These are phyloP conservation scores for Lipophrys pholis DNA, from an alignment of 2,113 vertebrate species.

Conservation along the genomic window DNA sequence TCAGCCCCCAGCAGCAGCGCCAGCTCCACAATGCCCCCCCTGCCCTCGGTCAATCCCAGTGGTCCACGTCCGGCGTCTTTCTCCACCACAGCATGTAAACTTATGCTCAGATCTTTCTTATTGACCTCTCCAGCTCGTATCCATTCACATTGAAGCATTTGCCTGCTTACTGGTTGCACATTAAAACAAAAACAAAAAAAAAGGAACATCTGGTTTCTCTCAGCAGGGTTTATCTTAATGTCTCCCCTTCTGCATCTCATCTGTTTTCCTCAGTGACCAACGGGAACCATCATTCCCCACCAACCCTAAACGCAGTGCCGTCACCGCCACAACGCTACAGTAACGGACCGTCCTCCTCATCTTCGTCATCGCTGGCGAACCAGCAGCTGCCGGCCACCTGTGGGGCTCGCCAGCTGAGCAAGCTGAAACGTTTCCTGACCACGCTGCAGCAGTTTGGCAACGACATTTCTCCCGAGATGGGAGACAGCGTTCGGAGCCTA, in stretches of 20 bases:
- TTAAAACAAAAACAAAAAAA: background rate
- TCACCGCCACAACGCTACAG: conserved; percentile 96
- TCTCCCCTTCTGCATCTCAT: background rate
- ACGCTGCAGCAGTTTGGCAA: conserved; percentile 99
- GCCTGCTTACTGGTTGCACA: background rate
- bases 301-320: conserved; percentile 93
- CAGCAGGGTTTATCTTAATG: background rate
- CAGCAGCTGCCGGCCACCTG: conserved; percentile 98
- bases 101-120: background rate
- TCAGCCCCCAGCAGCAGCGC: conserved; percentile 86
- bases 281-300: conserved; percentile 96
- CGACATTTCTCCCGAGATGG: conserved; percentile 98
- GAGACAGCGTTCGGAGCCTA: conserved; percentile 95
- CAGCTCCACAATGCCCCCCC: conserved; percentile 92
- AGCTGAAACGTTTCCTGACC: conserved; percentile 98
- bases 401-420: conserved; percentile 97
- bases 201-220: background rate
- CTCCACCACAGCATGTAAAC: conserved; percentile 93
- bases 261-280: conserved; percentile 88
- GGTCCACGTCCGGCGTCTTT: conserved; percentile 93
- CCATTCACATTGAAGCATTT: background rate
- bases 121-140: background rate
- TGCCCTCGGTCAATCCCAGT: conserved; percentile 92
- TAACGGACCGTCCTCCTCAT: conserved; percentile 96
- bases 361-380: conserved; percentile 95